phyloP scores from a whole-genome alignment of 2,888 invertebrate species.

The Drosophila antonietae region DNA sequence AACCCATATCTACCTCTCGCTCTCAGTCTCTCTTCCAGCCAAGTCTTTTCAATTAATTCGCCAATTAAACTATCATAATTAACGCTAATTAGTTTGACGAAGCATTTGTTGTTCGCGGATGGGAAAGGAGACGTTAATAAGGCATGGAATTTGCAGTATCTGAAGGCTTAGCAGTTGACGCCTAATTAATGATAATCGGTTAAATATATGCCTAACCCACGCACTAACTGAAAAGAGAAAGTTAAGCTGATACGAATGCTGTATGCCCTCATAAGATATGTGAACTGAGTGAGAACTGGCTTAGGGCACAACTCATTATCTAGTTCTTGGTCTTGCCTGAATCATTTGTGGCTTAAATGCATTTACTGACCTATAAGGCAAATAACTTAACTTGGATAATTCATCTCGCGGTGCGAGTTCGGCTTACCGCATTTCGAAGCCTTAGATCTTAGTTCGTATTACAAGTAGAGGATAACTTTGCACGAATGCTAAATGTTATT shows the following conservation, averaged over 20 bases:
- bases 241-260: background rate
- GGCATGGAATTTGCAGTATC: conserved; percentile 19
- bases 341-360: background rate
- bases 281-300: background rate
- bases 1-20: background rate
- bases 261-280: background rate
- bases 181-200: conserved; percentile 68
- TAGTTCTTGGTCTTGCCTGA: background rate
- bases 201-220: conserved; percentile 29
- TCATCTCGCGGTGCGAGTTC: background rate
- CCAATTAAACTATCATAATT: conserved; percentile 52
- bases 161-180: conserved; percentile 30
- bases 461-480: background rate
- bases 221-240: conserved; percentile 1
- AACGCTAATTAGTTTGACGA: conserved; percentile 63
- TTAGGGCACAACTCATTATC: background rate
- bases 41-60: conserved; percentile 18
- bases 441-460: background rate
- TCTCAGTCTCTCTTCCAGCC: background rate
- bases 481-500: background rate
- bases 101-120: background rate
- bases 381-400: background rate
- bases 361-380: background rate
- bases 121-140: background rate
- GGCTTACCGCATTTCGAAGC: too few species aligned